Evolutionary conservation across 2,797 vertebrate genomes (phyloP).

Genomic region (Eleutherodactylus coqui): DNA sequence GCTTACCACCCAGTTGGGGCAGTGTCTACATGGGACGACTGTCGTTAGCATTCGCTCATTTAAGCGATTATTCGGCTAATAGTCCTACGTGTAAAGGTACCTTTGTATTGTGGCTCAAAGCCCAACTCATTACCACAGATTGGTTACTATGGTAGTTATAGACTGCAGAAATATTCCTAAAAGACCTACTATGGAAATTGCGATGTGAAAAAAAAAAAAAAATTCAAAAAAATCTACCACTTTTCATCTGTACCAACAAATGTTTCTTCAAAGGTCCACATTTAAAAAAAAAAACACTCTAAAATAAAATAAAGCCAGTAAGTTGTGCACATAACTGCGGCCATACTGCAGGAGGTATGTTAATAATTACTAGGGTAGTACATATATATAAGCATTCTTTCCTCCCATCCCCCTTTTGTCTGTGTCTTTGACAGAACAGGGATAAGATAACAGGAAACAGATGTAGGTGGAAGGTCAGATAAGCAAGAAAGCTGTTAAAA

Average conservation of each 20-base stretch:
- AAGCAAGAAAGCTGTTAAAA: slow-evolving; percentile 66
- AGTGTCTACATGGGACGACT: too few relatives aligned
- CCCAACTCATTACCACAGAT: too few relatives aligned
- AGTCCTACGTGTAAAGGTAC: too few relatives aligned
- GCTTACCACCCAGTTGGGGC: too few relatives aligned
- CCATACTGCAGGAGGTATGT: neutral
- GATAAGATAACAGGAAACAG: slow-evolving; percentile 68
- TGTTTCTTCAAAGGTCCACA: neutral
- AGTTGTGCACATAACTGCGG: neutral
- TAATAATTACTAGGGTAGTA: slow-evolving; percentile 18
- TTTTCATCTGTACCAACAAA: neutral
- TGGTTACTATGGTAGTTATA: too few relatives aligned
- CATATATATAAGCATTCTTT: neutral
- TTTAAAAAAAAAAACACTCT: neutral
- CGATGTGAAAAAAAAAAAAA: neutral
- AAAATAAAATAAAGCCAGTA: neutral
- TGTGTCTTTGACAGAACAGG: slow-evolving; percentile 31
- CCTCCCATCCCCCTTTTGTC: slow-evolving; percentile 27
- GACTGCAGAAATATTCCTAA: neutral
- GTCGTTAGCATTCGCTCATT: too few relatives aligned
- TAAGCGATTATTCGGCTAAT: too few relatives aligned
- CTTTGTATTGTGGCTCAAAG: too few relatives aligned
- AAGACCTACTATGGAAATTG: neutral
- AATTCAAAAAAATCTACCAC: neutral
- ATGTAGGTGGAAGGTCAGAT: slow-evolving; percentile 73